Conservation (phyloP, 2,113 vertebrate genomes). For the Hippolais icterina region DNA sequence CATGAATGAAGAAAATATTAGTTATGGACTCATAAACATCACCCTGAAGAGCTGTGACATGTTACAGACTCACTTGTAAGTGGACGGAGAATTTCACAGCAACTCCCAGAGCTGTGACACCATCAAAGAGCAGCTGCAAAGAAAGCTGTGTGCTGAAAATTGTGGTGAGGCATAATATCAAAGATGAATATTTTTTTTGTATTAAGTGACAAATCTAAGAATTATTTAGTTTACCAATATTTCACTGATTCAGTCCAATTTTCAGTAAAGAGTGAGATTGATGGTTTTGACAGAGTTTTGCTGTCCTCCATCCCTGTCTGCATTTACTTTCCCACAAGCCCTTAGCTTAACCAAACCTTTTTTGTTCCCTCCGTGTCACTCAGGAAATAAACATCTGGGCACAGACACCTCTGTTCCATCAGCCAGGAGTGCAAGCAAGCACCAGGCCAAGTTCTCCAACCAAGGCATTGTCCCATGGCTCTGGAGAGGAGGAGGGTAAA, state of each 20-base stretch:
- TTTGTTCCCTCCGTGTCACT: background rate
- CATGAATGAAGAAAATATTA: background rate
- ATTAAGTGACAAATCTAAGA: background rate
- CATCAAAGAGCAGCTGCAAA: background rate
- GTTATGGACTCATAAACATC: background rate
- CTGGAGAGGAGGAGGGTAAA: constrained; percentile 9
- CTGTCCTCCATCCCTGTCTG: background rate
- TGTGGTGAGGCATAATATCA: background rate
- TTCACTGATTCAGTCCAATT: background rate
- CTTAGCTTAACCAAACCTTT: background rate
- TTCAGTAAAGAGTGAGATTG: background rate
- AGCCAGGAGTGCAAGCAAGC: background rate
- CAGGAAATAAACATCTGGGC: constrained; percentile 31
- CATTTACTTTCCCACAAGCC: background rate
- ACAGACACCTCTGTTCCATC: constrained; percentile 19
- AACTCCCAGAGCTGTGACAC: background rate
- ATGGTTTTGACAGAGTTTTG: background rate
- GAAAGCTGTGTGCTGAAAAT: background rate
- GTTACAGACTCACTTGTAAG: background rate
- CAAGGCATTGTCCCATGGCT: background rate
- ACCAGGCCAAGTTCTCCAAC: background rate
- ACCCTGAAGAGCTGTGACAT: background rate
- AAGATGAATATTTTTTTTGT: background rate
- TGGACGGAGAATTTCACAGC: background rate
- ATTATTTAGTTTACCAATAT: background rate